Evolutionary conservation across 2,888 invertebrate genomes (phyloP).

Genomic region (Asteroscopus sphinx): DNA sequence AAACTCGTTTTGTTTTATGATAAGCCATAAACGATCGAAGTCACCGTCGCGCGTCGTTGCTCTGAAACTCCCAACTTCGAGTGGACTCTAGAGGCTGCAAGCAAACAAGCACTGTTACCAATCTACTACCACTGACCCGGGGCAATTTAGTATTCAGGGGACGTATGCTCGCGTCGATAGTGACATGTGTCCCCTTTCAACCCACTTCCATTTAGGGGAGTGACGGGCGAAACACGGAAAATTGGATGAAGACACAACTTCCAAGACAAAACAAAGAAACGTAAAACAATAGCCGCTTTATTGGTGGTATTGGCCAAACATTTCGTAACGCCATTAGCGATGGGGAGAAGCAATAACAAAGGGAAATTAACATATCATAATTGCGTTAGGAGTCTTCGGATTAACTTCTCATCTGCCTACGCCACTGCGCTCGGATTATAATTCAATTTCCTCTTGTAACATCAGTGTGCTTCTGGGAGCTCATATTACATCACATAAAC

Average conservation of each 20-base stretch:
- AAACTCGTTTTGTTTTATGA: slow-evolving; percentile 43
- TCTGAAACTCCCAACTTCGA: slow-evolving; percentile 51
- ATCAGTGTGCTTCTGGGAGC: slow-evolving; percentile 42
- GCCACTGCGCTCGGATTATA: slow-evolving; percentile 65
- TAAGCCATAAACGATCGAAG: slow-evolving; percentile 42
- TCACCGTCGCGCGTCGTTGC: no score
- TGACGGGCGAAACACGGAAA: slow-evolving; percentile 29
- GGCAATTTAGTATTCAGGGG: slow-evolving; percentile 68
- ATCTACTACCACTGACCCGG: slow-evolving; percentile 57
- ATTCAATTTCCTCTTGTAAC: slow-evolving; percentile 70
- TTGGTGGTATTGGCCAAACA: slow-evolving; percentile 41
- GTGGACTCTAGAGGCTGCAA: slow-evolving; percentile 25
- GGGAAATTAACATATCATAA: slow-evolving; percentile 74
- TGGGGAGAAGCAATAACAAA: slow-evolving; percentile 64
- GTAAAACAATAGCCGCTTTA: slow-evolving; percentile 32
- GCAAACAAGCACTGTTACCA: slow-evolving; percentile 60
- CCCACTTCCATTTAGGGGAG: slow-evolving; percentile 29
- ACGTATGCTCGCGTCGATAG: slow-evolving; percentile 51
- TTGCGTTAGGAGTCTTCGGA: slow-evolving; percentile 71
- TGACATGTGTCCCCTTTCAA: slow-evolving; percentile 58
- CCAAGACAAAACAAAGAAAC: slow-evolving; percentile 36
- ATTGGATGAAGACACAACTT: slow-evolving; percentile 19
- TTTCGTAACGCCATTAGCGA: slow-evolving; percentile 61
- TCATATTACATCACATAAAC: slow-evolving; percentile 40
- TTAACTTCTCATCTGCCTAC: slow-evolving; percentile 72